Base-by-base conservation (phyloP, 2,888 invertebrate species). In the Onchidella celtica region DNA sequence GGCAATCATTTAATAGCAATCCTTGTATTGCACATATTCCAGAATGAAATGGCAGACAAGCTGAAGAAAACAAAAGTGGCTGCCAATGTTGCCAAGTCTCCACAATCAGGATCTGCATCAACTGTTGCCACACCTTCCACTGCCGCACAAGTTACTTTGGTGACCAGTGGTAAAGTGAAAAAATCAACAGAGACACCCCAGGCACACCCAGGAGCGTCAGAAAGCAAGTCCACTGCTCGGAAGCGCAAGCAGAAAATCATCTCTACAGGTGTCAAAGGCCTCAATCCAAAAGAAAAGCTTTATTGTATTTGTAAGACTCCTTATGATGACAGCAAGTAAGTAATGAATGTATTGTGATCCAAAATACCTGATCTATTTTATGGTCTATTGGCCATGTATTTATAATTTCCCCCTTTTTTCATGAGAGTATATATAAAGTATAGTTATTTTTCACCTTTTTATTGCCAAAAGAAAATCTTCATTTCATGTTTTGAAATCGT, bases 221-320 rank as follows among this genome's bases (percentile, higher is more conserved):
- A 78, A 24, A 2, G 57, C 9, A 68, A 73, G 34, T 68, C 79
- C 14, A 27, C 78, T 65, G 84, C 87, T 0, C 90, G 89, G 82
- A 90, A 88, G 81, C 90, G 89, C 86, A 92, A 92, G 73, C 90
- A 91, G 82, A 90, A 90, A 83, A 85, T 91, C 55, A 91, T 91
- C 4, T 91, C 90, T 21, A 90, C 90, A 1, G 90, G 90, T 17
- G 85, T 65, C 40, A 72, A 72, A 32, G 75, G 75, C 1, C 69
- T 76, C 0, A 76, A 76, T 40, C 81, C 81, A 17, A 88, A 88
- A 74, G 87, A 89, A 55, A 90, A 88, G 79, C 94, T 98, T 1
- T 96, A 97, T 90, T 99, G 99, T 92, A 94, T 97, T 77, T 99
- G 99, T 92, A 95, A 97, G 91, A 98, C 97, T 65, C 97, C 98